Conservation (phyloP, 2,888 invertebrate genomes). For the Nephrotoma guestfalica region DNA sequence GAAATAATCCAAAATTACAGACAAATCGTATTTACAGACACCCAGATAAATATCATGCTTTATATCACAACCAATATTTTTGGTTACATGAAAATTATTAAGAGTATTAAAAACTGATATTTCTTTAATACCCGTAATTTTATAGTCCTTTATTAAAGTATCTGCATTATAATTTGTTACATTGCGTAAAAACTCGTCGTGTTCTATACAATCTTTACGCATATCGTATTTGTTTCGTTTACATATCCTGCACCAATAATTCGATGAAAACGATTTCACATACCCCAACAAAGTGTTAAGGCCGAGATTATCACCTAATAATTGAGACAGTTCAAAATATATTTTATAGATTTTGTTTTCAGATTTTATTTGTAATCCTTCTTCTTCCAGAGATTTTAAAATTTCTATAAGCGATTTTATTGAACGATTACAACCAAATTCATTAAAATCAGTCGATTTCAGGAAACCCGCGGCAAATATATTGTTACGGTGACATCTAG, state of each 20-base stretch:
- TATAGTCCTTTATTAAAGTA: neutral
- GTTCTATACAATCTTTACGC: neutral
- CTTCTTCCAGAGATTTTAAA: neutral
- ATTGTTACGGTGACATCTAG: too few relatives aligned
- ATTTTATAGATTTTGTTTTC: neutral
- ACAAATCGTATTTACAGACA: neutral
- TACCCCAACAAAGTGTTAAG: neutral
- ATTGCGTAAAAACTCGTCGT: neutral
- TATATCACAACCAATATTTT: neutral
- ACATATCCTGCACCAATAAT: neutral
- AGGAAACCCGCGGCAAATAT: too few relatives aligned
- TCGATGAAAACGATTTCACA: neutral
- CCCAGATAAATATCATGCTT: neutral
- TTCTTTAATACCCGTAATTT: neutral
- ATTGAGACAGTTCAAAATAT: neutral
- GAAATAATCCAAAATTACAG: neutral
- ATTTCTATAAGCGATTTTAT: neutral
- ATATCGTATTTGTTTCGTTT: neutral
- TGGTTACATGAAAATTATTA: neutral
- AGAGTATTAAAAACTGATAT: neutral
- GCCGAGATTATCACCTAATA: neutral
- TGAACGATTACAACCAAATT: neutral
- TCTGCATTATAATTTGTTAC: neutral
- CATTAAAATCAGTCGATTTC: neutral
- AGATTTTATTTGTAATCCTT: neutral